These are phyloP conservation scores for Crossaster papposus DNA, from an alignment of 53 echinoderm and acorn worm species.

Conservation along the genomic window DNA sequence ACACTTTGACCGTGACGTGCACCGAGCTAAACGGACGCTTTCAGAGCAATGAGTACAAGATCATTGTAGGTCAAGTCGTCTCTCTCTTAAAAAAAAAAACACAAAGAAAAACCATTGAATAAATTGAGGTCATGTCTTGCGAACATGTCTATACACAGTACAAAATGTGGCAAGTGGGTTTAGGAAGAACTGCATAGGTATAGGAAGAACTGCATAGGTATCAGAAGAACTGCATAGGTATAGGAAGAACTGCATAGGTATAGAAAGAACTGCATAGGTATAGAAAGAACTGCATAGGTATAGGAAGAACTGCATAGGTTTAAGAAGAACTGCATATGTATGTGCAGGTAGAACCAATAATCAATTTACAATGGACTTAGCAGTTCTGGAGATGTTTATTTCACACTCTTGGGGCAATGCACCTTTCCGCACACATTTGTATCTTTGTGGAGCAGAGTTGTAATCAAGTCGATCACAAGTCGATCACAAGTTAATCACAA, in stretches of 20 bases:
- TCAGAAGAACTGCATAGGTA: background rate
- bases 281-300: background rate
- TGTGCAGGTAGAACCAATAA: too few species aligned
- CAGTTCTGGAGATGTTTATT: too few species aligned
- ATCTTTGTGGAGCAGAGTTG: too few species aligned
- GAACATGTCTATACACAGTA: background rate
- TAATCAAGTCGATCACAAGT: too few species aligned
- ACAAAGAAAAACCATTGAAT: too few species aligned
- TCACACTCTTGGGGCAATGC: too few species aligned
- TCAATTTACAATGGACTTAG: too few species aligned
- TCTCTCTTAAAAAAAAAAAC: too few species aligned
- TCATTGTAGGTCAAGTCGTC: conserved; percentile 65
- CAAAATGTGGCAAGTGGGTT: background rate
- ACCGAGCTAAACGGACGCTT: conserved; percentile 96
- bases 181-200: background rate
- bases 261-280: background rate
- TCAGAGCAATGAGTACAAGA: conserved; percentile 84
- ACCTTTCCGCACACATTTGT: too few species aligned
- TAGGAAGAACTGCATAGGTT: too few species aligned
- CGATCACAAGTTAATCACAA: background rate
- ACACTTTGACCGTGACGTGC: conserved; percentile 75
- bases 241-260: too few species aligned
- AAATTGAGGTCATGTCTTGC: background rate
- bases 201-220: too few species aligned
- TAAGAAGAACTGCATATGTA: background rate